A percentile compares a stretch with the other conserved stretches of the same genome.
Conservation (phyloP, 2,113 vertebrate genomes). For the Morone saxatilis region DNA sequence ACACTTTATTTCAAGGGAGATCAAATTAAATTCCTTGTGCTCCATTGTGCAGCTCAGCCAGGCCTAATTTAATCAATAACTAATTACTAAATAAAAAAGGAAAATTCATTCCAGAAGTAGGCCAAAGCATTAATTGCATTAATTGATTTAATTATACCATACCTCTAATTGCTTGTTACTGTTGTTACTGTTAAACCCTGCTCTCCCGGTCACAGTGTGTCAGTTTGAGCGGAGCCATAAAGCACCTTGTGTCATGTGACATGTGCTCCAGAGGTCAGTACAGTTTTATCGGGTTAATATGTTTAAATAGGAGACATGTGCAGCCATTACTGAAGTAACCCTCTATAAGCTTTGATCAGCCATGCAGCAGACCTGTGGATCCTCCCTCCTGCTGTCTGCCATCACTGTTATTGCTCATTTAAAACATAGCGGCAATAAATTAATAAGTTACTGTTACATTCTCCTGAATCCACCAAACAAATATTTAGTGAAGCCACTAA, state of each 20-base stretch:
- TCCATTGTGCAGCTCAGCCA: neutral
- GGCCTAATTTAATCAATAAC: neutral
- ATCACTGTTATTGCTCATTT: neutral
- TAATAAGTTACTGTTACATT: neutral
- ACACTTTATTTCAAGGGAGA: neutral
- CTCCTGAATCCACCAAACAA: neutral
- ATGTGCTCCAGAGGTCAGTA: neutral
- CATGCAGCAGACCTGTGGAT: neutral
- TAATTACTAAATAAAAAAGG: neutral
- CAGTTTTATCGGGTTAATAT: slow-evolving; percentile 16
- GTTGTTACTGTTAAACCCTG: neutral
- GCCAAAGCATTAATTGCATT: no score
- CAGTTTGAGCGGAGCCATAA: neutral
- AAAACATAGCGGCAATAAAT: neutral
- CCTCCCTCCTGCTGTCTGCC: neutral
- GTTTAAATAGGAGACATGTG: slow-evolving; percentile 5
- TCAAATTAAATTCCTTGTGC: slow-evolving; percentile 11
- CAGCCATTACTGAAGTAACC: neutral
- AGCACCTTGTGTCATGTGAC: neutral
- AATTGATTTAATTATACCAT: neutral
- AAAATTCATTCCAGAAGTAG: neutral
- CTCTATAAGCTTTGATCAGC: neutral
- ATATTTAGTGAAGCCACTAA: neutral
- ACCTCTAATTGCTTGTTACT: neutral
- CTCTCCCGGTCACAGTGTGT: neutral